These are phyloP conservation scores for Anhinga rufa DNA, from an alignment of 2,113 vertebrate species.

Conservation along the genomic window DNA sequence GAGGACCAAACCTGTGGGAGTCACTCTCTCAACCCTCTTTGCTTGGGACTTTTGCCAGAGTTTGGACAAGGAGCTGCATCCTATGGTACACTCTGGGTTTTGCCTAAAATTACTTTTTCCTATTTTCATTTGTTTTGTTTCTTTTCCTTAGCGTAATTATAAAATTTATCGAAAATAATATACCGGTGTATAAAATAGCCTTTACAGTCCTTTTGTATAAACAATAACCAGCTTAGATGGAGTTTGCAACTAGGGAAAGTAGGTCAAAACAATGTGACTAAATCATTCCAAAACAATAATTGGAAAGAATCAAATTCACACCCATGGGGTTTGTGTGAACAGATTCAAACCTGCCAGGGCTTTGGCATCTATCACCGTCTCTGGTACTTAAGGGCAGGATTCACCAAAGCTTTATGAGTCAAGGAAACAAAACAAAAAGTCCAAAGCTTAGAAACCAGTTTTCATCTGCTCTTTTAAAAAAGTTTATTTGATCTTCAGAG, in stretches of 20 bases:
- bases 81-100: background rate
- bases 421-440: constrained; percentile 11
- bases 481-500: background rate
- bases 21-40: background rate
- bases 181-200: background rate
- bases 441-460: background rate
- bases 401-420: constrained; percentile 19
- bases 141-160: background rate
- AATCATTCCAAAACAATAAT: constrained; percentile 30
- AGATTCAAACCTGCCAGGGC: constrained; percentile 43
- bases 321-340: constrained; percentile 14
- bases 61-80: background rate
- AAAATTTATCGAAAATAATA: background rate
- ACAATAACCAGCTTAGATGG: background rate
- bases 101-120: background rate
- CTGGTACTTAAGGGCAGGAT: background rate
- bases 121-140: background rate
- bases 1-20: background rate
- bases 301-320: constrained; percentile 32
- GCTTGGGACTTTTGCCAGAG: background rate
- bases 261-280: constrained; percentile 41
- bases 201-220: background rate
- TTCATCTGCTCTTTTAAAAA: background rate
- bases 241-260: background rate
- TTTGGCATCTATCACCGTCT: background rate